Evolutionary conservation across 1,140 invertebrate species (phyloP).

Genomic region (Bombus superbus): DNA sequence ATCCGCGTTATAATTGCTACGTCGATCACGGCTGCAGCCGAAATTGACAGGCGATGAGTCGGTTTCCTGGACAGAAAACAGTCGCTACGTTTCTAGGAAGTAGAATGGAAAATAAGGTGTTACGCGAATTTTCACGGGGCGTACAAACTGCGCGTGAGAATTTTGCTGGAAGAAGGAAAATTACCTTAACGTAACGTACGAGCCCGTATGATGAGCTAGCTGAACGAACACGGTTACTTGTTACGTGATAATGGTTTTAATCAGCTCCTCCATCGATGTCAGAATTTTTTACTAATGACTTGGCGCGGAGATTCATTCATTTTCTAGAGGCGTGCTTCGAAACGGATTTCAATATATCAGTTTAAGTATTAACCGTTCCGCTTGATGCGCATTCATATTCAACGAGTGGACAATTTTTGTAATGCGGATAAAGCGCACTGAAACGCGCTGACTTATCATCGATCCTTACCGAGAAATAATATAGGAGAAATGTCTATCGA

Average conservation of each 20-base stretch:
- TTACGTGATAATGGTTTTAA: slow-evolving; percentile 46
- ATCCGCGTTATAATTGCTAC: neutral
- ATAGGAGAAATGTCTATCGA: too few relatives aligned
- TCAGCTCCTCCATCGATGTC: neutral
- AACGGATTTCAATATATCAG: neutral
- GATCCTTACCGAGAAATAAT: too few relatives aligned
- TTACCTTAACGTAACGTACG: slow-evolving; percentile 19
- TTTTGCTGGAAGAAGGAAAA: slow-evolving; percentile 31
- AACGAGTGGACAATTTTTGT: too few relatives aligned
- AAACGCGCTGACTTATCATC: too few relatives aligned
- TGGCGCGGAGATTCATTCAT: neutral
- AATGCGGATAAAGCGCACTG: too few relatives aligned
- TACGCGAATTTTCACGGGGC: slow-evolving; percentile 32
- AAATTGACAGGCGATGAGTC: slow-evolving; percentile 29
- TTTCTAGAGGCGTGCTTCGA: neutral
- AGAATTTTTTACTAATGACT: neutral
- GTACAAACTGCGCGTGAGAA: slow-evolving; percentile 8
- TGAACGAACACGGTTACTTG: slow-evolving; percentile 13
- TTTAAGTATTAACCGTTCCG: too few relatives aligned
- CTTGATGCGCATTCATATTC: too few relatives aligned
- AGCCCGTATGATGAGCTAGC: slow-evolving; percentile 1
- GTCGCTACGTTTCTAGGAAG: slow-evolving; percentile 44
- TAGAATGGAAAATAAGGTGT: slow-evolving; percentile 13
- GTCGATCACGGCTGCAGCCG: neutral
- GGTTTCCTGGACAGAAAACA: neutral